Percentiles rank a stretch among this genome's conserved stretches.
phyloP scores from a whole-genome alignment of 1,140 invertebrate species.

The Caenorhabditis tropicalis region DNA sequence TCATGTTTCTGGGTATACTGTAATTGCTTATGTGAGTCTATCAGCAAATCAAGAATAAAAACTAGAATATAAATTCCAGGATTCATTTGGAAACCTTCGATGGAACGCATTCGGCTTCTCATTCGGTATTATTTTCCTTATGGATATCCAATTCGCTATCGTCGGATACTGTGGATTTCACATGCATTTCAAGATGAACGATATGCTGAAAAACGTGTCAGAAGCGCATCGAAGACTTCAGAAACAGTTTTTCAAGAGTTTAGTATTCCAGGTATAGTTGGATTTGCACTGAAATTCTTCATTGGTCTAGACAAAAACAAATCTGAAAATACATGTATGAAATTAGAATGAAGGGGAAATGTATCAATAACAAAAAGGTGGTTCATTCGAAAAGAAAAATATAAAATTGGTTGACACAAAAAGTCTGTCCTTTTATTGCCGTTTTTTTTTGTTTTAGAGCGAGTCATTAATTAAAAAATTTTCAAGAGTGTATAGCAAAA shows the following conservation, averaged over 20 bases:
- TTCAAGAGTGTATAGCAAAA: no score
- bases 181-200: not conserved
- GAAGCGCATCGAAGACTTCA: not conserved
- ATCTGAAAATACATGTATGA: no score
- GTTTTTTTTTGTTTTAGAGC: no score
- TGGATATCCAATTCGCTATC: not conserved
- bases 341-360: no score
- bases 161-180: not conserved
- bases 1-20: not conserved
- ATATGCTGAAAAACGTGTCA: not conserved
- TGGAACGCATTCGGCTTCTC: not conserved
- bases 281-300: not conserved
- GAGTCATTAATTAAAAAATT: no score
- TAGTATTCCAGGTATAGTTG: not conserved
- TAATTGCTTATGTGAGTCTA: not conserved
- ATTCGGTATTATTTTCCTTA: not conserved
- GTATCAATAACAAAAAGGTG: no score
- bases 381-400: no score
- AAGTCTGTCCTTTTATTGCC: no score
- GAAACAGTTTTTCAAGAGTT: not conserved
- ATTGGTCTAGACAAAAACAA: no score
- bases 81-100: not conserved
- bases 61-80: not conserved
- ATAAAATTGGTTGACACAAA: no score
- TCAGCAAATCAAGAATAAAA: no score